These are phyloP conservation scores for Drosophila incognita DNA, from an alignment of 2,888 invertebrate genomes.

Conservation along the genomic window DNA sequence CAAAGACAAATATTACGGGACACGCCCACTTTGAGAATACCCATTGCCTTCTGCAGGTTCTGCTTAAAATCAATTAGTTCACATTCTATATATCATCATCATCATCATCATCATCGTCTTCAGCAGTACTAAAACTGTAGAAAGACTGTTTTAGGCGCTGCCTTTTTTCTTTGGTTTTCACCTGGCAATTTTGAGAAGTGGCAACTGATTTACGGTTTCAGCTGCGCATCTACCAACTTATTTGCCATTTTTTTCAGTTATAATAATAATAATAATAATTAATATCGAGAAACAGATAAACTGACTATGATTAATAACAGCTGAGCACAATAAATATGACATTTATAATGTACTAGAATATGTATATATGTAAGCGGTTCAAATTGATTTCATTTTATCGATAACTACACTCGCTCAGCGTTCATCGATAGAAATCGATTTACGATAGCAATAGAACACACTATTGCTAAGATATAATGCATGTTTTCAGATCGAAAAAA, in stretches of 20 bases:
- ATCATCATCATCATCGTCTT: slow-evolving; percentile 38
- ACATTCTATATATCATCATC: slow-evolving; percentile 34
- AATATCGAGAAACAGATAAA: background rate
- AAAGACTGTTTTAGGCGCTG: slow-evolving; percentile 12
- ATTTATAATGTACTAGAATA: too few relatives aligned
- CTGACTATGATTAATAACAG: background rate
- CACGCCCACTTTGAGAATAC: slow-evolving; percentile 51
- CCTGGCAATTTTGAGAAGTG: background rate
- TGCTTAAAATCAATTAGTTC: slow-evolving; percentile 81
- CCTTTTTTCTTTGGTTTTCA: slow-evolving; percentile 5
- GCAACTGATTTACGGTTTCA: background rate
- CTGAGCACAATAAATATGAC: background rate
- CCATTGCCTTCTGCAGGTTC: slow-evolving; percentile 52
- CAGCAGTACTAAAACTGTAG: slow-evolving; percentile 65
- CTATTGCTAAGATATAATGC: background rate
- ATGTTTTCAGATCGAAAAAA: too few relatives aligned
- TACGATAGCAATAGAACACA: background rate
- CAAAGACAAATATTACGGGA: slow-evolving; percentile 76
- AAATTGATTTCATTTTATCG: too few relatives aligned
- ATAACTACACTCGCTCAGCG: too few relatives aligned
- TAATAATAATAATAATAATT: background rate
- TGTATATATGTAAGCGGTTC: too few relatives aligned
- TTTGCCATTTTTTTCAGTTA: background rate
- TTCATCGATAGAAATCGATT: background rate
- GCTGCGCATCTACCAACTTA: background rate